Evolutionary conservation across 2,113 vertebrate genomes (phyloP), one percentile per base, ranked within the genome.

Genomic region (Vulpes ferrilata): DNA sequence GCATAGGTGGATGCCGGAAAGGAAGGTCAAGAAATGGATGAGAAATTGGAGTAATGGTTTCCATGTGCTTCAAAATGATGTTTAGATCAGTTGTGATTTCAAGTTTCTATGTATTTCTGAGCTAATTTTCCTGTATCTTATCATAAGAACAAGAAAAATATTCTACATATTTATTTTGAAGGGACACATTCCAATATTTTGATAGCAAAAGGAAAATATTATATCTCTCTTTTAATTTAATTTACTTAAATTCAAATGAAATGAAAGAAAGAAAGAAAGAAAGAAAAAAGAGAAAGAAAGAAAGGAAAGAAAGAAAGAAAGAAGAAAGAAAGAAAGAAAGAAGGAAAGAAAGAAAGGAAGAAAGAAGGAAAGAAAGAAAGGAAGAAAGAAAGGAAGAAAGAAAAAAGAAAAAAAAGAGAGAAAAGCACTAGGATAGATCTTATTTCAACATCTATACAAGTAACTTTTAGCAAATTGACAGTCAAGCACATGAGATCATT

Each of bases 211-310:
- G 11, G 8, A 78, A 78, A 38, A 32, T 12, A 43, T 48, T 60
- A 8, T 67, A 17, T 76, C 6, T 16, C 20, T 79, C 32, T 6
- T 32, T 55, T 67, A n/a, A 57, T 78, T 55, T 22, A 53, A 85
- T 67, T 96, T 38, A 64, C 38, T 96, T 17, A 84, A 88, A 92
- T 30, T 83, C 20, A 79, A 11, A 15, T 55, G 12, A 89, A 83
- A 32, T 20, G 27, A 43, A 43, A n/a, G 43, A 43, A 43, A 43
- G 43, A 43, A 43, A 43, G 43, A 43, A 43, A 43, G 43, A n/a
- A n/a, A n/a, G n/a, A n/a, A n/a, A n/a, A n/a, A n/a, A n/a, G n/a
- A n/a, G n/a, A n/a, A n/a, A n/a, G n/a, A n/a, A n/a, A n/a, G n/a
- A n/a, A n/a, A n/a, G n/a, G n/a, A n/a, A n/a, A n/a, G n/a, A n/a